phyloP scores from a whole-genome alignment of 2,797 vertebrate genomes.

The Cuniculus paca region DNA sequence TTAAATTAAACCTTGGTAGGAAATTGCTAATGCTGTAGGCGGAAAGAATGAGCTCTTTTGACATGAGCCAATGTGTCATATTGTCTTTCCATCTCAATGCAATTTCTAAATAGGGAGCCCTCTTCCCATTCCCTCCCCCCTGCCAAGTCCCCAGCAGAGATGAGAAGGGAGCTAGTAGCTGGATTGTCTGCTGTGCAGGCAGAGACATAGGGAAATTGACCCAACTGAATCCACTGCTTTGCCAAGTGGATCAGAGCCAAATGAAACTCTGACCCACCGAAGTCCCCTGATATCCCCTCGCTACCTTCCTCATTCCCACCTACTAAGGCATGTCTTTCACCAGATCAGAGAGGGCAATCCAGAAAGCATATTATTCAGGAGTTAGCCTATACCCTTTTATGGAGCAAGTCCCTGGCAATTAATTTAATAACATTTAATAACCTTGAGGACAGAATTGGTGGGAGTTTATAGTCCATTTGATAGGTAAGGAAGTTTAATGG shows the following conservation, averaged over 20 bases:
- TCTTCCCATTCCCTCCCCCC: constrained; percentile 67
- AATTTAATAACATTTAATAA: not conserved
- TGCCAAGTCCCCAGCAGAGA: constrained; percentile 61
- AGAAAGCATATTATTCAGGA: not conserved
- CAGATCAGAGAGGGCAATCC: not conserved
- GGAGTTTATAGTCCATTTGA: not conserved
- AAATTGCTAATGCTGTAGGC: constrained; percentile 82
- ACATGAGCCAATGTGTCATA: constrained; percentile 83
- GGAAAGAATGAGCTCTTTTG: constrained; percentile 79
- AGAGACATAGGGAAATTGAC: not conserved
- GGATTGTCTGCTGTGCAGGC: not conserved
- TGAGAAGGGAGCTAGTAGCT: constrained; percentile 53
- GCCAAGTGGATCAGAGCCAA: not conserved
- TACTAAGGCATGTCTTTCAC: not conserved
- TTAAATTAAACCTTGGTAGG: constrained; percentile 72
- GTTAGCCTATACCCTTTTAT: not conserved
- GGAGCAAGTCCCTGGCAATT: not conserved
- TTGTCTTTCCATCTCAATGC: constrained; percentile 78
- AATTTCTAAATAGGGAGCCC: constrained; percentile 83
- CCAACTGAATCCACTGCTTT: not conserved
- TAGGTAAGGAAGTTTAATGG: not conserved
- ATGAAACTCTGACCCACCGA: not conserved
- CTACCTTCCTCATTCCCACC: not conserved
- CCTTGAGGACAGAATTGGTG: not conserved
- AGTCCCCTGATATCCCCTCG: not conserved